A percentile compares a stretch with the other conserved stretches of the same genome.
These are phyloP conservation scores for Tyrannus savana DNA, from an alignment of 2,113 vertebrate genomes.

Conservation along the genomic window DNA sequence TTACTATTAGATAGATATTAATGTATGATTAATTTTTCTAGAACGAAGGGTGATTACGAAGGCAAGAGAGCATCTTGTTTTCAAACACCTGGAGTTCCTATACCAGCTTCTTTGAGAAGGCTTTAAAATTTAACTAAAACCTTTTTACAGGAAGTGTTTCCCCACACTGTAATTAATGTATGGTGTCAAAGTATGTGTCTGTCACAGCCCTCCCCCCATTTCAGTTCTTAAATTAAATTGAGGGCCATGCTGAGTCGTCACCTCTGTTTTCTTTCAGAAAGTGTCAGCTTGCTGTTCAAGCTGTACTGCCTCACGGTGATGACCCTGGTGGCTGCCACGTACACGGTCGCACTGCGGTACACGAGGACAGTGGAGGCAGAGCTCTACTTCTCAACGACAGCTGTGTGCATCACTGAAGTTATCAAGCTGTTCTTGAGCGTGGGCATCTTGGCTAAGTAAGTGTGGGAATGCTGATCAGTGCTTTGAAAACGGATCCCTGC, in stretches of 20 bases:
- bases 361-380: conserved; percentile 82
- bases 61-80: neutral
- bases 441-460: conserved; percentile 91
- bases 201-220: neutral
- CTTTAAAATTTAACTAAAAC: neutral
- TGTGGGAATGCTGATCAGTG: conserved; percentile 14
- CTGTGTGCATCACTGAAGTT: conserved; percentile 90
- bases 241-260: neutral
- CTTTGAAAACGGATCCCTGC: neutral
- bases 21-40: neutral
- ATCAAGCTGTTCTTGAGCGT: conserved; percentile 90
- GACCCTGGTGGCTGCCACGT: conserved; percentile 93
- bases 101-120: neutral
- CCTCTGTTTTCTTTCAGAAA: conserved; percentile 79
- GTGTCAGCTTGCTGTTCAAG: conserved; percentile 89
- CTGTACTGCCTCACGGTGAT: conserved; percentile 95
- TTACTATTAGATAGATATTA: neutral
- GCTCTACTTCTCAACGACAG: conserved; percentile 92
- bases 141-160: neutral
- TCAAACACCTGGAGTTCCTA: neutral
- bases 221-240: neutral
- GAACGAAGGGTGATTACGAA: neutral
- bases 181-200: neutral
- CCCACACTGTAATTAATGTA: neutral
- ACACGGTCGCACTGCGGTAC: conserved; percentile 87